A percentile compares a stretch with the other conserved stretches of the same genome.
phyloP scores from a whole-genome alignment of 1,140 invertebrate genomes.

The Lucilia cuprina region DNA sequence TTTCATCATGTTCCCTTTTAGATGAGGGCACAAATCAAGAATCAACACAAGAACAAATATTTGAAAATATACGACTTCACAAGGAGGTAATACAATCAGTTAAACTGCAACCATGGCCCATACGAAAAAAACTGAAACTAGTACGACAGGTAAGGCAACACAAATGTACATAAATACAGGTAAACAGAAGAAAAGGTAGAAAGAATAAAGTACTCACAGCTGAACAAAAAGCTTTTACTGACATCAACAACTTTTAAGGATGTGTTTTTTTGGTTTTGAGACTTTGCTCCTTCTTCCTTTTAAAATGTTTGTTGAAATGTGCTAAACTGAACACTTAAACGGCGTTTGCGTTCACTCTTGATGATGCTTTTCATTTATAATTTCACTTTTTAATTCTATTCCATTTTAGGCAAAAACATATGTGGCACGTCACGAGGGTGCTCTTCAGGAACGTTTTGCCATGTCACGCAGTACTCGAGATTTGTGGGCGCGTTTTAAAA shows the following conservation, averaged over 20 bases:
- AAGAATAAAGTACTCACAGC: too few relatives aligned
- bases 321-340: not conserved
- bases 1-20: conserved; percentile 63
- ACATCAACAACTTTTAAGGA: not conserved
- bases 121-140: conserved; percentile 84
- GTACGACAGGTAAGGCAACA: conserved; percentile 70
- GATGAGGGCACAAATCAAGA: conserved; percentile 70
- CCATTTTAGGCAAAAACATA: conserved; percentile 77
- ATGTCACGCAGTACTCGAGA: conserved; percentile 85
- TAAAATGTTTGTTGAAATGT: not conserved
- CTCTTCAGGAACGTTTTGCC: conserved; percentile 87
- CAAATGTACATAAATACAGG: not conserved
- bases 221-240: not conserved
- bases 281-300: not conserved
- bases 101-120: conserved; percentile 87
- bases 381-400: conserved; percentile 13
- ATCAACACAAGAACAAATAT: conserved; percentile 83
- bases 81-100: conserved; percentile 91
- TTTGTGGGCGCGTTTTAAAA: conserved; percentile 81
- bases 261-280: not conserved
- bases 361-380: not conserved
- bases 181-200: not conserved
- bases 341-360: not conserved
- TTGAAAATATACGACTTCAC: conserved; percentile 89
- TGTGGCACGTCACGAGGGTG: conserved; percentile 87